phyloP scores from a whole-genome alignment of 2,797 vertebrate species.

The Phylloscopus collybita region DNA sequence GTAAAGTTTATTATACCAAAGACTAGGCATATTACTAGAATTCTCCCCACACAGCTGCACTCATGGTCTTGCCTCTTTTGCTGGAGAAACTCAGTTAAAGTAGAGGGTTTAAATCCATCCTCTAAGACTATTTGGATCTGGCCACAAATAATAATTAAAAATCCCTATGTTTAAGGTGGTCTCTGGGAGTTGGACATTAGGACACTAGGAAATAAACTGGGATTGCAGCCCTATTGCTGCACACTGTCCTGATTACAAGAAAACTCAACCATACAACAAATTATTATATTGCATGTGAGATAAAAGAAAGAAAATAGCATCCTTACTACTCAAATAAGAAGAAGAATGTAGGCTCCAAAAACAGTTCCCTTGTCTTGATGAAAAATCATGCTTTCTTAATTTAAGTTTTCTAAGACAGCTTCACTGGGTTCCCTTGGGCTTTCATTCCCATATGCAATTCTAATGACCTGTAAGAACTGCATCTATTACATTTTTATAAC shows the following conservation, averaged over 20 bases:
- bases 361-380: neutral
- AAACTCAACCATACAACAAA: neutral
- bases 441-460: conserved; percentile 40
- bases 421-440: neutral
- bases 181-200: neutral
- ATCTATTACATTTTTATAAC: conserved; percentile 35
- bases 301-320: neutral
- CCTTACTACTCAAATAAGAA: neutral
- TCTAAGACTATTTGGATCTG: neutral
- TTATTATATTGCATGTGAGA: neutral
- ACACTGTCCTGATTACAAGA: neutral
- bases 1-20: neutral
- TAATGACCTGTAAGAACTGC: conserved; percentile 38
- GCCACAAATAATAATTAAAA: neutral
- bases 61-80: neutral
- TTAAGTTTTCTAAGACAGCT: conserved; percentile 11
- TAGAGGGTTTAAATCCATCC: neutral
- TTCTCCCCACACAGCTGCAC: neutral
- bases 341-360: neutral
- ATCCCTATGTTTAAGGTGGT: neutral
- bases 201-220: neutral
- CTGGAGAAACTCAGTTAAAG: neutral
- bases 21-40: neutral
- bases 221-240: neutral
- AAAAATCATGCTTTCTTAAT: neutral